Conservation (phyloP, 2,113 vertebrate genomes). For the Erinaceus europaeus region DNA sequence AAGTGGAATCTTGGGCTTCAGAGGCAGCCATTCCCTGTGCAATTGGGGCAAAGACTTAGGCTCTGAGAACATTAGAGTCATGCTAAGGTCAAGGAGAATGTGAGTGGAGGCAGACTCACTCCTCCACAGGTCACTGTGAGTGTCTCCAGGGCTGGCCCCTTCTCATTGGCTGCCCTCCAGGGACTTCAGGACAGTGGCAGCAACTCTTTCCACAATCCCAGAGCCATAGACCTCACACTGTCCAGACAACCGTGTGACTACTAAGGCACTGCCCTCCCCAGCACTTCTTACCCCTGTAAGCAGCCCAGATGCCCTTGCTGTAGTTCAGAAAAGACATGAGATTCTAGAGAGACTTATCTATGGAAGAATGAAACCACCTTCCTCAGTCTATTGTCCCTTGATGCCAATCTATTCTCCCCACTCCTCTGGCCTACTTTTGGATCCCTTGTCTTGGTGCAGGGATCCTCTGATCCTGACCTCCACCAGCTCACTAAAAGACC, state of each 20-base stretch:
- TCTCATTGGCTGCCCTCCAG: background rate
- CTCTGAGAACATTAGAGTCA: background rate
- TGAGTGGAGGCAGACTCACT: background rate
- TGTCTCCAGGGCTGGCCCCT: background rate
- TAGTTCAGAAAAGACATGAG: background rate
- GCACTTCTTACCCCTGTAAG: background rate
- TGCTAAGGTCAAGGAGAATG: background rate
- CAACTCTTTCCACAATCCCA: background rate
- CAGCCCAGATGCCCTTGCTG: fast-evolving
- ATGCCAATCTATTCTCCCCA: background rate
- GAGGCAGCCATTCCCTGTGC: background rate
- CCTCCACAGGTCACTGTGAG: background rate
- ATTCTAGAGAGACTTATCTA: background rate
- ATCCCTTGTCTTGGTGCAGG: background rate
- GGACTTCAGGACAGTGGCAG: background rate
- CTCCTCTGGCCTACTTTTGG: background rate
- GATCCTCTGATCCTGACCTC: background rate
- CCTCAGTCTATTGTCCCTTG: background rate
- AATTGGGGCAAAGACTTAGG: background rate
- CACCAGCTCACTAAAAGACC: background rate
- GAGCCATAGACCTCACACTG: background rate
- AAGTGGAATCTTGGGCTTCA: background rate
- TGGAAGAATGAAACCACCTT: background rate
- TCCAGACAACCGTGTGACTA: background rate
- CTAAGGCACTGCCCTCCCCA: background rate